A percentile compares a stretch with the other conserved stretches of the same genome.
Conservation (phyloP, 1,140 invertebrate species). For the Pachyrhynchus sulphureomaculatus region DNA sequence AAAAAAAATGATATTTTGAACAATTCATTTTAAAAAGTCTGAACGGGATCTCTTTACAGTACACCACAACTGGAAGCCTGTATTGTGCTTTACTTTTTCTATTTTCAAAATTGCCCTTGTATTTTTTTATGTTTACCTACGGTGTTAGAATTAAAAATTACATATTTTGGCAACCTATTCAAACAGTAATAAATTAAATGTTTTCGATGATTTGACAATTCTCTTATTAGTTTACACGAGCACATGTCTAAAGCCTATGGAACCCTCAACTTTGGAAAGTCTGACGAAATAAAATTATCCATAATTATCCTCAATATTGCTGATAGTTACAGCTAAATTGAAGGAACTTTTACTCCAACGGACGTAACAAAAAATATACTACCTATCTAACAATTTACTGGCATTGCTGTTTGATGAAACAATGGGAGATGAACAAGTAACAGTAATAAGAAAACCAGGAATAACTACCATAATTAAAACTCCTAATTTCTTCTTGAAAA, state of each 20-base stretch:
- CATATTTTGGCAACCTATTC: not conserved
- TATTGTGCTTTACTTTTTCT: too few relatives aligned
- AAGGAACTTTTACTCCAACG: constrained; percentile 24
- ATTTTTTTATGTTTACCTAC: too few relatives aligned
- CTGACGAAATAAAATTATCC: constrained; percentile 37
- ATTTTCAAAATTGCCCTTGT: too few relatives aligned
- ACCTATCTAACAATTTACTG: not conserved
- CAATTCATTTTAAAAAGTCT: too few relatives aligned
- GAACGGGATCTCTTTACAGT: too few relatives aligned
- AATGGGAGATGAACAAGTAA: not conserved
- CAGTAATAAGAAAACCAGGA: not conserved
- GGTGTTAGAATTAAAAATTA: too few relatives aligned
- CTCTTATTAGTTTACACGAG: constrained; percentile 8
- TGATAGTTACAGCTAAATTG: constrained; percentile 37
- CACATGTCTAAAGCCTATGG: constrained; percentile 31
- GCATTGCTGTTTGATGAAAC: constrained; percentile 8
- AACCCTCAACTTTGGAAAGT: constrained; percentile 21
- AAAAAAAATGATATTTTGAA: too few relatives aligned
- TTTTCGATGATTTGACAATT: constrained; percentile 6
- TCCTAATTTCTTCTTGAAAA: not conserved
- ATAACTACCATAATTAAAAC: not conserved
- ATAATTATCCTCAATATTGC: constrained; percentile 34
- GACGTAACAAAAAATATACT: not conserved
- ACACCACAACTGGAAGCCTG: too few relatives aligned
- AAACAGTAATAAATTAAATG: not conserved